Evolutionary conservation across 2,888 invertebrate species (phyloP), one percentile per base, ranked within the genome.

Genomic region (Drosophila glabriapex): DNA sequence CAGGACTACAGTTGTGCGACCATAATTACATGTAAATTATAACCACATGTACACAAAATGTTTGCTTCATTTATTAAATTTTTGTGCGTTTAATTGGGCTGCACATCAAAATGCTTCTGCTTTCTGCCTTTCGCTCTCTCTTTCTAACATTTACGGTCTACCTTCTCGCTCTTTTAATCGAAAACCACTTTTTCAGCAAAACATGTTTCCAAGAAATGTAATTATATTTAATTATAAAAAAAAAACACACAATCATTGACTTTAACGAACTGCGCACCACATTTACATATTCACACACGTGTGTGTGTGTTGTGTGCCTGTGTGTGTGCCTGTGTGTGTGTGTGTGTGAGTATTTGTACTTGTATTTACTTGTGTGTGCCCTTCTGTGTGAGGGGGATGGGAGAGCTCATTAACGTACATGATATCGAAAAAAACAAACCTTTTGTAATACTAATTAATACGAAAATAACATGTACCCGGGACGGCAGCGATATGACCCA

Each of bases 401-500:
- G 68, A 64, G 31, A 68, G 50, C 79, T 90, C 80, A 89, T 87
- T 90, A 89, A 80, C 64, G 77, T 68, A 66, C 78, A 85, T 74
- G 76, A 83, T 72, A 74, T 78, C 67, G 74, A 72, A 75, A 65
- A 78, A 80, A 63, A 58, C 61, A 71, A 73, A 75, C 76, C 80
- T 86, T 90, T 86, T 89, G 74, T 82, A 76, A 90, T 82, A 83
- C 78, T 86, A 89, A 90, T 89, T 87, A 90, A 86, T 86, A 84
- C 67, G 66, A 83, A 84, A 78, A 78, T 76, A 82, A 81, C 79
- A 64, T 83, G 72, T 71, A 66, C 60, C 66, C 68, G 35, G 33
- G 49, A 37, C 58, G 49, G 53, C 64, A 67, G 62, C 63, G 61
- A 72, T 68, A 61, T 66, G 63, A 59, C 71, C 73, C 77, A 58